phyloP scores from a whole-genome alignment of 2,113 vertebrate genomes.

The Capra hircus region DNA sequence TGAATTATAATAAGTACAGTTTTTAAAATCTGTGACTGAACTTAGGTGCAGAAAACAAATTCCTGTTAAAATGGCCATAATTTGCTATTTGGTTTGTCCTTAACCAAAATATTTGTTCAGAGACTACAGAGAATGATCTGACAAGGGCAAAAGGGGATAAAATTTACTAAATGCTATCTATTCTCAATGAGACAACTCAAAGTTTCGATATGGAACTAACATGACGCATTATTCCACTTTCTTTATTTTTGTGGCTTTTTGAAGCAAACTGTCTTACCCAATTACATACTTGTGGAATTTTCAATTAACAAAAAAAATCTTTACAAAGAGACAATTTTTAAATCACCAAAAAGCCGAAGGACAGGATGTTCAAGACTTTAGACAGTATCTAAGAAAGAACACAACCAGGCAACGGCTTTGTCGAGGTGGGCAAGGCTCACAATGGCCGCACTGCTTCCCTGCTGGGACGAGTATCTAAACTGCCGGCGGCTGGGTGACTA shows the following conservation, averaged over 20 bases:
- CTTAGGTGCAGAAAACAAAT: conserved; percentile 12
- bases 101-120: neutral
- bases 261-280: conserved; percentile 19
- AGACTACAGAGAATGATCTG: neutral
- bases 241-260: neutral
- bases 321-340: conserved; percentile 20
- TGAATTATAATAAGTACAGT: neutral
- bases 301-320: neutral
- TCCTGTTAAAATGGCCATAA: conserved; percentile 1
- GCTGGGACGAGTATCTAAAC: neutral
- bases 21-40: conserved; percentile 10
- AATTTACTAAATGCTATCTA: neutral
- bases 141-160: conserved; percentile 39
- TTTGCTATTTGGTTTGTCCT: neutral
- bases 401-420: conserved; percentile 6
- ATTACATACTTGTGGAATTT: neutral
- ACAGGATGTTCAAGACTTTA: conserved; percentile 35
- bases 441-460: conserved; percentile 3
- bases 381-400: conserved; percentile 34
- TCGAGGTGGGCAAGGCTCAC: conserved; percentile 14
- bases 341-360: conserved; percentile 47
- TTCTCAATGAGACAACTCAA: neutral
- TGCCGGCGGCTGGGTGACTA: neutral
- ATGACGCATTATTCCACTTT: neutral
- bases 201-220: neutral